Evolutionary conservation across 2,113 vertebrate species (phyloP).

Genomic region (Silurus asotus): DNA sequence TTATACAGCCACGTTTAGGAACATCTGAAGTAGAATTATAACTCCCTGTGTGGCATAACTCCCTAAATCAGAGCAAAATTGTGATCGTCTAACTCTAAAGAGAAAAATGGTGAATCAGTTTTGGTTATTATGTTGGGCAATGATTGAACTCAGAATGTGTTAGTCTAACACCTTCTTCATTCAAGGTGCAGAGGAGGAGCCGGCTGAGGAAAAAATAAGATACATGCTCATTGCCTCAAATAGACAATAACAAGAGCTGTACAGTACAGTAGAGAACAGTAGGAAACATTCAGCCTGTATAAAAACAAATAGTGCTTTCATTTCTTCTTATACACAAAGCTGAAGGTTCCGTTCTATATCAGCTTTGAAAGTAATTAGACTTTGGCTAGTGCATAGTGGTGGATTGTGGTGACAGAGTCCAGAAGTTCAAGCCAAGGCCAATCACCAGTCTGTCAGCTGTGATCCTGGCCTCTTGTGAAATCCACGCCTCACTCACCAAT

Average conservation of each 20-base stretch:
- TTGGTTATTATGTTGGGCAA: not conserved
- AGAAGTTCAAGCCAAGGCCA: slow-evolving; percentile 35
- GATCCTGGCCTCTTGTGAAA: slow-evolving; percentile 17
- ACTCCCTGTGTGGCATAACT: not conserved
- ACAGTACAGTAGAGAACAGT: slow-evolving; percentile 40
- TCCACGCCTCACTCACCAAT: slow-evolving; percentile 74
- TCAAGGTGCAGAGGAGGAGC: not conserved
- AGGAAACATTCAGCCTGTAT: slow-evolving; percentile 39
- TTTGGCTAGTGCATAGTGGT: slow-evolving; percentile 22
- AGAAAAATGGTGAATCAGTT: not conserved
- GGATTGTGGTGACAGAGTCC: slow-evolving; percentile 24
- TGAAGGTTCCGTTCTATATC: slow-evolving; percentile 23
- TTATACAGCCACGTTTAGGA: not conserved
- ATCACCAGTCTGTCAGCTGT: slow-evolving; percentile 26
- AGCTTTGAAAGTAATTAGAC: slow-evolving; percentile 47
- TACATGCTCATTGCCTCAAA: slow-evolving; percentile 14
- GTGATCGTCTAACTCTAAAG: not conserved
- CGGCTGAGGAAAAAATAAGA: slow-evolving; percentile 24
- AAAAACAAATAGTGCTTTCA: slow-evolving; percentile 51
- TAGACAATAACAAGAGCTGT: slow-evolving; percentile 23
- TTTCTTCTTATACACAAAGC: slow-evolving; percentile 26
- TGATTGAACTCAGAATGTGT: slow-evolving; percentile 16
- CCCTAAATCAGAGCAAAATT: not conserved
- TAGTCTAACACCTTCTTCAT: slow-evolving; percentile 10
- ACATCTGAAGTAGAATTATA: not conserved